Evolutionary conservation across 1,140 invertebrate genomes (phyloP).

Genomic region (Micrasema longulum): DNA sequence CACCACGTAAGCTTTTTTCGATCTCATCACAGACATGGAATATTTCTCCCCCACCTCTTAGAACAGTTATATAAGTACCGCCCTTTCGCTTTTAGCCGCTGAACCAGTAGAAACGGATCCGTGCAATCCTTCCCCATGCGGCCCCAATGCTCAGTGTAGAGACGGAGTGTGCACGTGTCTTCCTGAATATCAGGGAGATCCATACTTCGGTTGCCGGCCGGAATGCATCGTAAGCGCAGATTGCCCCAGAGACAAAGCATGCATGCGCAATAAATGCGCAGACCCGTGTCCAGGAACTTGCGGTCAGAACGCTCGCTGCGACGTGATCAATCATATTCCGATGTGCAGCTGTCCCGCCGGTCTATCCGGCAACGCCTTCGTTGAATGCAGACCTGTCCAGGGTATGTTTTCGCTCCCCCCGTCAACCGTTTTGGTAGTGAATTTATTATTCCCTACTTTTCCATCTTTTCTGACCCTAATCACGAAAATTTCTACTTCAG

Average conservation of each 20-base stretch:
- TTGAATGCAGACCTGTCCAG: constrained; percentile 70
- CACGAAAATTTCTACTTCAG: constrained; percentile 13
- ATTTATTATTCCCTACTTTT: constrained; percentile 1
- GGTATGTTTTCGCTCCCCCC: constrained; percentile 58
- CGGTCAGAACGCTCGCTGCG: constrained; percentile 75
- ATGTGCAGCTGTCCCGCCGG: constrained; percentile 76
- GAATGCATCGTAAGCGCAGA: constrained; percentile 89
- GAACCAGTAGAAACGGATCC: constrained; percentile 63
- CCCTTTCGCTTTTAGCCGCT: constrained; percentile 56
- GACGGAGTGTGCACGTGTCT: constrained; percentile 76
- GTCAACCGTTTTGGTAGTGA: too few species aligned
- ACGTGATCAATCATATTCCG: constrained; percentile 76
- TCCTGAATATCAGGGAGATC: constrained; percentile 77
- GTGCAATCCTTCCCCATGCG: constrained; percentile 78
- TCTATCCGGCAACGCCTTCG: constrained; percentile 83
- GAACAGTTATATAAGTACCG: neutral
- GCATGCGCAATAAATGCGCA: constrained; percentile 79
- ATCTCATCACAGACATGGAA: constrained; percentile 80
- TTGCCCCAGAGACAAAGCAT: constrained; percentile 80
- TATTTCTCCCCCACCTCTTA: too few species aligned
- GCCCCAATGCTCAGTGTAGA: constrained; percentile 72
- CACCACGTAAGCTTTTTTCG: constrained; percentile 52
- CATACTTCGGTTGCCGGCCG: constrained; percentile 79
- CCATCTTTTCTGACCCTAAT: neutral
- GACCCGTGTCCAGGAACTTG: constrained; percentile 85